Evolutionary conservation across 2,888 invertebrate species (phyloP).

Genomic region (Idaea dimidiata): DNA sequence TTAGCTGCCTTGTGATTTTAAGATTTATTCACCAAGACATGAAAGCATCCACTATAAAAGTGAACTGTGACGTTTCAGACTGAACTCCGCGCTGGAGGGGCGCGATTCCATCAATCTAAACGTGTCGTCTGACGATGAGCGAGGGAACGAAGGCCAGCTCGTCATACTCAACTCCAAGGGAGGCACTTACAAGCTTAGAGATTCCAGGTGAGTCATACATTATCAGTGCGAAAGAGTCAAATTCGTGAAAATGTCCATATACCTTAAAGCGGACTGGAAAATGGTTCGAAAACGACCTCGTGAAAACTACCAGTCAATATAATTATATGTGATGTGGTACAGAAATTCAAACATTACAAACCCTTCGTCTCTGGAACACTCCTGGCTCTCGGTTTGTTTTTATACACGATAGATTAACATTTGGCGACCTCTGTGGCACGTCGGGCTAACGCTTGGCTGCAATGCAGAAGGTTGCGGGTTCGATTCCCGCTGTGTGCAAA

Average conservation of each 20-base stretch:
- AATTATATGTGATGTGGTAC: too few species aligned
- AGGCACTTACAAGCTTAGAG: slow-evolving; percentile 85
- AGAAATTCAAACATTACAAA: too few species aligned
- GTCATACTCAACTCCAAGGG: slow-evolving; percentile 78
- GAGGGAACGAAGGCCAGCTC: slow-evolving; percentile 59
- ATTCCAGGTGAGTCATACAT: slow-evolving; percentile 81
- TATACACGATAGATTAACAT: too few species aligned
- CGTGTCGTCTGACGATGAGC: slow-evolving; percentile 71
- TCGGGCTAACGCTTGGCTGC: too few species aligned
- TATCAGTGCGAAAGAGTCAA: neutral
- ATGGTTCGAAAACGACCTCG: too few species aligned
- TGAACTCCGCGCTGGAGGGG: slow-evolving; percentile 72
- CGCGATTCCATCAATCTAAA: slow-evolving; percentile 78
- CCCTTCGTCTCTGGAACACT: too few species aligned
- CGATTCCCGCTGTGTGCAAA: too few species aligned
- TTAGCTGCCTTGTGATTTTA: neutral
- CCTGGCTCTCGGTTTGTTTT: too few species aligned
- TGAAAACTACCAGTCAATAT: too few species aligned
- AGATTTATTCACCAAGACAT: neutral
- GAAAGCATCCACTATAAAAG: neutral
- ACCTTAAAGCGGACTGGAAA: too few species aligned
- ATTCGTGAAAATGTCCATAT: neutral
- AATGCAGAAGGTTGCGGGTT: too few species aligned
- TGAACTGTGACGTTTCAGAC: slow-evolving; percentile 43
- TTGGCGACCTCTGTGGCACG: too few species aligned